Base-by-base conservation (phyloP, 2,888 invertebrate genomes). In the Melinopterus prodromus region DNA sequence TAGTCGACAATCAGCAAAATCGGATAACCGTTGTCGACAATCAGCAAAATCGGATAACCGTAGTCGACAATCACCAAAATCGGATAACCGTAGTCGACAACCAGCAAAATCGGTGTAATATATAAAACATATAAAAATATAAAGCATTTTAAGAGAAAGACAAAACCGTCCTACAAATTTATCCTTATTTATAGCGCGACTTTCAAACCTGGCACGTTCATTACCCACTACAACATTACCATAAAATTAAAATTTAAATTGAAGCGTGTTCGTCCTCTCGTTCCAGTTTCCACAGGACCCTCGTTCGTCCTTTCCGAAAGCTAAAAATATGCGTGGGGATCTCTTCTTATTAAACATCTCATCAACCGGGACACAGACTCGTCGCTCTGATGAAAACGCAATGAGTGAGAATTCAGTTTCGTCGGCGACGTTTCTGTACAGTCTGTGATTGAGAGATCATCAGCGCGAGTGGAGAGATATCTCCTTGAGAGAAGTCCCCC, bases 311-410 rank as follows among this genome's bases (percentile, higher is more conserved):
- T 26, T 53, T 53, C 53, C 53, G 1, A 2, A 1, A 53, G 53
- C 53, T 53, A 53, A 53, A 53, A 53, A 53, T 53, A 78, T 78
- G 78, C 72, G 74, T 78, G 69, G 72, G 72, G 69, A 72, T 72
- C 53, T 76, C 38, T 53, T 76, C 38, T 86, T 86, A 86, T 86
- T 86, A 86, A 86, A 86, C 86, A 86, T 85, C 85, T 86, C 85
- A 86, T 86, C 86, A 86, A 84, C 86, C 85, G 85, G 84, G 53
- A 4, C n/a, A 26, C 53, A 53, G 53, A 6, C 53, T 84, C 83
- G 53, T 16, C 69, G 69, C 84, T 83, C 83, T 84, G 85, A 86
- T 85, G 86, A 85, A 86, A 86, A 86, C 83, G 83, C 85, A 86
- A 86, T 86, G 86, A 86, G 84, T 83, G 76, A 76, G 81, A 77